Percentiles rank a stretch among this genome's conserved stretches.
phyloP scores from a whole-genome alignment of 23 tunicate genomes.

The Trididemnum miniatum region DNA sequence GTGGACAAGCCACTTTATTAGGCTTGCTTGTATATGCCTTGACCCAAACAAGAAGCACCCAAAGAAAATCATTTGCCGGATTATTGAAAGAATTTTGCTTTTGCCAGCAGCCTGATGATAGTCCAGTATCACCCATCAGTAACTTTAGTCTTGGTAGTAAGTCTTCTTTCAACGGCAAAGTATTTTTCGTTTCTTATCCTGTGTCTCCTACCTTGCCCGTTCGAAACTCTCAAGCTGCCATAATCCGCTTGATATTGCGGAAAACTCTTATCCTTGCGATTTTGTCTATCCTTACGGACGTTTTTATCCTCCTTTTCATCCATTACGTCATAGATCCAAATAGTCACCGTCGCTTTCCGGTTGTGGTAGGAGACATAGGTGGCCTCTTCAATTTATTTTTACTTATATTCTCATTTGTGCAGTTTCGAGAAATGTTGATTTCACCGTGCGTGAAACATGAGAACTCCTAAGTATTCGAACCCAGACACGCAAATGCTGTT shows the following conservation, averaged over 20 bases:
- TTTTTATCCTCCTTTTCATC: background rate
- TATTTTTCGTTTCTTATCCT: background rate
- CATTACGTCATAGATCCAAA: background rate
- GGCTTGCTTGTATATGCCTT: slow-evolving; percentile 52
- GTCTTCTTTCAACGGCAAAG: background rate
- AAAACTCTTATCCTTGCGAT: background rate
- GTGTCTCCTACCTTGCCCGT: background rate
- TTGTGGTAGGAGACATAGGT: background rate
- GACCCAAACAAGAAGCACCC: background rate
- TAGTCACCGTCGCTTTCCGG: background rate
- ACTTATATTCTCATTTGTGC: background rate
- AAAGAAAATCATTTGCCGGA: background rate
- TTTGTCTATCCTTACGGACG: background rate
- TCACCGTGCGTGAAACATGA: too few relatives aligned
- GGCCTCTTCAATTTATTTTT: background rate
- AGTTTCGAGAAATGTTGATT: background rate
- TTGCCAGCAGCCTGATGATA: background rate
- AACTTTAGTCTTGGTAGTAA: background rate
- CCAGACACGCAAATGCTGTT: too few relatives aligned
- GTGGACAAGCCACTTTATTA: slow-evolving; percentile 29
- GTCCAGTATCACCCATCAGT: background rate
- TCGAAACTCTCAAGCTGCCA: background rate
- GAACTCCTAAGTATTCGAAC: too few relatives aligned
- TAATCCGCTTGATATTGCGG: background rate
- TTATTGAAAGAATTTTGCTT: background rate